phyloP scores from a whole-genome alignment of 2,888 invertebrate genomes.

The Lysandra bellargus region DNA sequence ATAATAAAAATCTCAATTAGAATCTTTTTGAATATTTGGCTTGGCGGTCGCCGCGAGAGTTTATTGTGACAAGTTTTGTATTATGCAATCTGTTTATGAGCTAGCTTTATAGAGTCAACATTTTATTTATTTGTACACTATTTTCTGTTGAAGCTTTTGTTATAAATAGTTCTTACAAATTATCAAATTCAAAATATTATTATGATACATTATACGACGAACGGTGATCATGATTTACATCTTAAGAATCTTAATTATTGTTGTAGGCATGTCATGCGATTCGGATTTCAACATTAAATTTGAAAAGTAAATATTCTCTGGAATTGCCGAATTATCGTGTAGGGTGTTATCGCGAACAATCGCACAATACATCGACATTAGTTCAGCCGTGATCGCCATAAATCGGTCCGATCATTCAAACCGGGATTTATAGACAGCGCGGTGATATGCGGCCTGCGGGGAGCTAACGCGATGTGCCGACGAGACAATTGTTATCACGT shows the following conservation, averaged over 20 bases:
- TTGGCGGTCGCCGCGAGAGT: neutral
- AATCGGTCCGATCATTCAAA: constrained; percentile 1
- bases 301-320: neutral
- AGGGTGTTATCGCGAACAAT: neutral
- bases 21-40: constrained; percentile 21
- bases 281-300: too few species aligned
- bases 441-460: neutral
- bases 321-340: neutral
- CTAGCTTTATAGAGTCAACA: neutral
- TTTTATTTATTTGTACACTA: neutral
- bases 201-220: too few species aligned
- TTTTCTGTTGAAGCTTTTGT: neutral
- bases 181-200: neutral
- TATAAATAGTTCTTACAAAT: neutral
- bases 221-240: too few species aligned
- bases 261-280: too few species aligned
- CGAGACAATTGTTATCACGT: constrained; percentile 14
- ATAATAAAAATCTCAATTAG: constrained; percentile 26
- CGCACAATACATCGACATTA: constrained; percentile 20
- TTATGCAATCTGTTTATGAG: neutral
- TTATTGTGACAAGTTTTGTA: neutral
- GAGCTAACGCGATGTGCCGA: neutral
- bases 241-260: too few species aligned
- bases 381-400: constrained; percentile 14
- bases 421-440: constrained; percentile 21